Evolutionary conservation across 2,113 vertebrate species (phyloP).

Genomic region (Hydrolagus affinis): DNA sequence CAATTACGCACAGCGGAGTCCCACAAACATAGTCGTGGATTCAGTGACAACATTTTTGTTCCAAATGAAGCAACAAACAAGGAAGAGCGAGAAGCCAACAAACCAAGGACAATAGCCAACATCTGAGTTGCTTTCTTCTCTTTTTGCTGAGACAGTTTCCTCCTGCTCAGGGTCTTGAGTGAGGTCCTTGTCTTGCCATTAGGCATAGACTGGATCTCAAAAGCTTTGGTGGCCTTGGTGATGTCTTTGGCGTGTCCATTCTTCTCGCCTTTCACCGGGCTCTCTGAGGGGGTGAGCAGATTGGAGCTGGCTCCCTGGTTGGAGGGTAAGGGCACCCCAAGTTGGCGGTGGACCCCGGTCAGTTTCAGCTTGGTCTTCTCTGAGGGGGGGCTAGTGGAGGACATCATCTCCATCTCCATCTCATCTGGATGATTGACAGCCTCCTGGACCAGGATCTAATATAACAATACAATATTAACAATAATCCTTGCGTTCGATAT

Average conservation of each 20-base stretch:
- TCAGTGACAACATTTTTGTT: too few species aligned
- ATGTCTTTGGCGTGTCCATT: slow-evolving; percentile 71
- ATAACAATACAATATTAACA: slow-evolving; percentile 41
- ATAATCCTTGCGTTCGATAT: too few species aligned
- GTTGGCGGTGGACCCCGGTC: slow-evolving; percentile 55
- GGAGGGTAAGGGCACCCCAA: slow-evolving; percentile 58
- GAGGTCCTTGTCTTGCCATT: slow-evolving; percentile 86
- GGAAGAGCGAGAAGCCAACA: slow-evolving; percentile 41
- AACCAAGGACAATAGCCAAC: slow-evolving; percentile 94
- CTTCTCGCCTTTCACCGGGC: slow-evolving; percentile 65
- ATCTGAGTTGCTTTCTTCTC: slow-evolving; percentile 98
- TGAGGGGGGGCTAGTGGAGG: slow-evolving; percentile 66
- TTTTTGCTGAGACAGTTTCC: slow-evolving; percentile 95
- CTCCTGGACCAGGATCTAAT: slow-evolving; percentile 75
- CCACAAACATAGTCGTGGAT: too few species aligned
- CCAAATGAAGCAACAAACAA: background rate
- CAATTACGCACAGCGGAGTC: too few species aligned
- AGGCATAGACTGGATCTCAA: slow-evolving; percentile 84
- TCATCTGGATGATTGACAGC: slow-evolving; percentile 69
- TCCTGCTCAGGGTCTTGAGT: slow-evolving; percentile 80
- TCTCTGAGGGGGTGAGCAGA: slow-evolving; percentile 57
- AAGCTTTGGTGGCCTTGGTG: slow-evolving; percentile 63
- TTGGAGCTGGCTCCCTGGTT: slow-evolving; percentile 60
- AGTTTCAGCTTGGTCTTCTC: slow-evolving; percentile 70
- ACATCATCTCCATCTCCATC: slow-evolving; percentile 79